Conservation (phyloP, 2,797 vertebrate species). For the Octomys mimax region DNA sequence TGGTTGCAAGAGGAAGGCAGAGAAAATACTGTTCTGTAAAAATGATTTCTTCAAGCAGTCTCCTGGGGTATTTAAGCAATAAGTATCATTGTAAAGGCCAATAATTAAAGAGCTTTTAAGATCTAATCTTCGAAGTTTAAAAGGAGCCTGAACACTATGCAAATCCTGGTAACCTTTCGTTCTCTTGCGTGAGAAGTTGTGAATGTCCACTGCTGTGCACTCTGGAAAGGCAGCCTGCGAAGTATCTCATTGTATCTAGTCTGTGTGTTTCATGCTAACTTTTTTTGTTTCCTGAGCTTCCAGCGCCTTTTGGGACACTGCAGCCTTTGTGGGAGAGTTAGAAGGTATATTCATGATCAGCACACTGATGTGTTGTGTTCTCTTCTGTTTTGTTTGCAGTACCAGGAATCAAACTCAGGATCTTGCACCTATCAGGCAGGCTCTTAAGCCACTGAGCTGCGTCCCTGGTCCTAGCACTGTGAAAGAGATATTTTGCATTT, state of each 20-base stretch:
- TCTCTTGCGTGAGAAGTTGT: background rate
- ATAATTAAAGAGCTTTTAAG: background rate
- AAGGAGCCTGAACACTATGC: background rate
- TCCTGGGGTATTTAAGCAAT: background rate
- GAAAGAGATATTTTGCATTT: background rate
- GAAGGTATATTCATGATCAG: background rate
- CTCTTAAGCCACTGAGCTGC: no score
- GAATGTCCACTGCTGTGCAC: background rate
- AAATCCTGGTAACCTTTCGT: background rate
- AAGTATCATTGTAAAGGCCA: background rate
- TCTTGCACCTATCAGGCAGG: no score
- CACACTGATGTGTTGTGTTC: no score
- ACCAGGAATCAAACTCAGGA: no score
- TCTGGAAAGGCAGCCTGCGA: background rate
- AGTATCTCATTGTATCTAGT: background rate
- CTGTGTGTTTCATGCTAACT: background rate
- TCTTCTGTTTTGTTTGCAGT: no score
- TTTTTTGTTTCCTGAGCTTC: background rate
- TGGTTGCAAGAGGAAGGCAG: fast-evolving
- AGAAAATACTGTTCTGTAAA: background rate
- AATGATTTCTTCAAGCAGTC: background rate
- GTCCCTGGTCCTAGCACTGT: background rate
- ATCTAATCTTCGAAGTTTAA: background rate
- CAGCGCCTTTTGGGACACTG: background rate
- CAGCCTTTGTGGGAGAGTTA: background rate